Base-by-base conservation (phyloP, 1,140 invertebrate species). In the Tenebrio molitor region DNA sequence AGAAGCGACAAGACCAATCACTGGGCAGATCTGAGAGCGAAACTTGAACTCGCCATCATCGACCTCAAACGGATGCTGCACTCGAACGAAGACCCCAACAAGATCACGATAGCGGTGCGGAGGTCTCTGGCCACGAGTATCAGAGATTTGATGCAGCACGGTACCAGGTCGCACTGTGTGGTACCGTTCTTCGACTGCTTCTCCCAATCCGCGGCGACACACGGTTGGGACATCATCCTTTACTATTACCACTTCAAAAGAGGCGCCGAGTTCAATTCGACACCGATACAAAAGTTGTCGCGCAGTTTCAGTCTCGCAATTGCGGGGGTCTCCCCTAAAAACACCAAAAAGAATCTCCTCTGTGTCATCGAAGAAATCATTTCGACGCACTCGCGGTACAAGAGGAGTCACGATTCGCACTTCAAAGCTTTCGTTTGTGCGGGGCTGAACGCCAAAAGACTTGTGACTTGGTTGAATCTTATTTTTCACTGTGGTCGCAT, bases 401-500 rank as follows among this genome's bases (percentile, higher is more conserved):
- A 98, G 83, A 88, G 97, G 80, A 97, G 95, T 79, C 92, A 91
- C 76, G 97, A 99, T 86, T 95, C 97, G 2, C 96, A 98, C 85
- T 99, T 99, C 81, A 99, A 99, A 86, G 97, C 97, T 14, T 98
- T 99, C 83, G 90, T 99, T 50, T 99, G 96, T 85, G 91, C 95
- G 58, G 97, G 93, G 46, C 86, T 99, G 15, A 99, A 99, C 85
- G 87, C 92, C 41, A 93, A 93, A 76, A 94, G 95, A 86, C 86
- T 99, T 66, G 93, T 95, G 1, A 86, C 90, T 6, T 99, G 50
- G 97, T 84, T 99, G n/a, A 92, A 95, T 80, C 88, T 98, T 36
- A 93, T 99, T 70, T 90, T 98, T 62, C 91, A 95, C 81, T 95
- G 92, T 80, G 91, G 93, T 77, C 89, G 91, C 50, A 83, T 99